Evolutionary conservation across 2,113 vertebrate genomes (phyloP), one percentile per base, ranked within the genome.

Genomic region (Myiozetetes cayanensis): DNA sequence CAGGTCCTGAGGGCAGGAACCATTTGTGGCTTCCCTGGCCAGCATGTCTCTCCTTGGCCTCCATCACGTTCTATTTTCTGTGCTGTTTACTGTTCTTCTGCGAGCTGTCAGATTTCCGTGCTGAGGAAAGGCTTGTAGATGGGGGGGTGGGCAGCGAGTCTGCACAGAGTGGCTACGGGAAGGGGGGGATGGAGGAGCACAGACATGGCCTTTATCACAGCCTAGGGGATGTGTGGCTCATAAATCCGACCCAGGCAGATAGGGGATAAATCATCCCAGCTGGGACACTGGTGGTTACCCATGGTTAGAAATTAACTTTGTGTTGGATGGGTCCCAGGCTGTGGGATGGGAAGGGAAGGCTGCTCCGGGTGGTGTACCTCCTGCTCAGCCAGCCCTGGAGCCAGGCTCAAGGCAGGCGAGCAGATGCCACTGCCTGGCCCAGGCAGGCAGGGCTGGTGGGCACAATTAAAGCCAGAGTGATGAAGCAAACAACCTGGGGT

Each of bases 31-130:
- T 96, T 97, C 90, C 63, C 85, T 0, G 21, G 76, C 53, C 58
- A 2, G 89, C 16, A 2, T 35, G 84, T 93, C 91, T 95, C 93
- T 96, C 96, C 94, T 78, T 97, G 95, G 90, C 83, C 92, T 96
- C 87, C 94, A 94, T 62, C 74, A 14, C 91, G 85, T 95, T 85
- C 90, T 96, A 91, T 97, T 96, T 97, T 97, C 96, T 97, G 94
- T 35, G 92, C 95, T 98, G 97, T 98, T 98, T 98, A 98, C 98
- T 98, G 98, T 98, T 98, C 98, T 98, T 97, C 98, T 97, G 97
- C 20, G 97, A 98, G 97, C 98, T 98, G 97, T 97, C 96, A 97
- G 97, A 95, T 98, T 98, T 98, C 97, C 95, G 49, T 43, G 68
- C 97, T 96, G 97, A 96, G 35, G 93, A 71, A 95, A 96, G 97